These are phyloP conservation scores for Platycnemis pennipes DNA, from an alignment of 2,888 invertebrate species.

Conservation along the genomic window DNA sequence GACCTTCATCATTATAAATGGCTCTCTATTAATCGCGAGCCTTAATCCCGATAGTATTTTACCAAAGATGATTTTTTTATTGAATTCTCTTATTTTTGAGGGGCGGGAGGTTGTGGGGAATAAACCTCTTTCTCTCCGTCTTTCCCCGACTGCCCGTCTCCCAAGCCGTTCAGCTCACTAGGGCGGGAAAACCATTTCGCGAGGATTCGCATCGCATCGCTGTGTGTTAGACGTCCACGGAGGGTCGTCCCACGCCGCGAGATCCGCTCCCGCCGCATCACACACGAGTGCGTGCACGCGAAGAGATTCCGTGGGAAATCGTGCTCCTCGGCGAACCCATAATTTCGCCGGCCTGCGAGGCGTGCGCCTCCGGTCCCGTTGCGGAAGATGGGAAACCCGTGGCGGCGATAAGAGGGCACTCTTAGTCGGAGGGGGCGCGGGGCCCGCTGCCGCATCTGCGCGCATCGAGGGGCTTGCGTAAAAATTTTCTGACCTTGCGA, in stretches of 20 bases:
- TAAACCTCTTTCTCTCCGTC: not conserved
- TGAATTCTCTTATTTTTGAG: too few species aligned
- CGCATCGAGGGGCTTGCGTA: not conserved
- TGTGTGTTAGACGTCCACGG: not conserved
- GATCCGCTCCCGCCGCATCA: not conserved
- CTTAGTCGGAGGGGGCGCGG: not conserved
- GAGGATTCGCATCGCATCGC: not conserved
- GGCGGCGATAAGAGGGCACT: not conserved
- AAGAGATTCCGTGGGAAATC: slow-evolving; percentile 26
- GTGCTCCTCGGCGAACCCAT: slow-evolving; percentile 5
- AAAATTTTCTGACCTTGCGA: not conserved
- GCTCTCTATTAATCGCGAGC: too few species aligned
- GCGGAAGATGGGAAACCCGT: not conserved
- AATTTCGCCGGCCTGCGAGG: not conserved
- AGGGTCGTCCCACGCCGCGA: not conserved
- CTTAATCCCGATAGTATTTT: too few species aligned
- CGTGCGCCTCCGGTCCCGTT: not conserved
- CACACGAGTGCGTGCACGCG: not conserved
- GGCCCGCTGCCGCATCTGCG: not conserved
- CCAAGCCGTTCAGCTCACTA: not conserved
- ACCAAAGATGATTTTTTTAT: too few species aligned
- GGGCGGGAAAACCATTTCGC: not conserved
- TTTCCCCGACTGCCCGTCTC: not conserved
- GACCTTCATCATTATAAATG: too few species aligned
- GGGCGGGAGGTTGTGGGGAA: too few species aligned